A percentile compares a stretch with the other conserved stretches of the same genome.
Conservation (phyloP, 2,888 invertebrate genomes). For the Sympetrum striolatum region DNA sequence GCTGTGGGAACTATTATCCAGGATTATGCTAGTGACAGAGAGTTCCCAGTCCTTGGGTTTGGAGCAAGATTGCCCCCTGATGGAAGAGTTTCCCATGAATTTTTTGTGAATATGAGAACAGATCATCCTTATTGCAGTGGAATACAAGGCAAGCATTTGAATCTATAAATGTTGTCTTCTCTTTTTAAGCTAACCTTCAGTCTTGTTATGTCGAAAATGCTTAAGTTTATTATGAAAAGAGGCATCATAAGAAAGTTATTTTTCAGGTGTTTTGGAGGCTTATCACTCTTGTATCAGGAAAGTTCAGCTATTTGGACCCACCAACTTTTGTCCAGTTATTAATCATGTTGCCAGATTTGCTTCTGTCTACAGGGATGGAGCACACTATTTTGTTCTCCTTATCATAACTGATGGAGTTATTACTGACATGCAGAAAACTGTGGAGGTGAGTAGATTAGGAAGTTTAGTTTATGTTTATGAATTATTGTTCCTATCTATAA, state of each 20-base stretch:
- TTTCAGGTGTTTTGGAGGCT: slow-evolving; percentile 61
- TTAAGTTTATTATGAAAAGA: no score
- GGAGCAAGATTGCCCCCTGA: slow-evolving; percentile 61
- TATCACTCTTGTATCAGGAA: slow-evolving; percentile 61
- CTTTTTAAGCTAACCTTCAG: no score
- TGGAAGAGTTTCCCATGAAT: slow-evolving; percentile 59
- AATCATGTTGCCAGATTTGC: slow-evolving; percentile 63
- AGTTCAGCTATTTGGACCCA: slow-evolving; percentile 66
- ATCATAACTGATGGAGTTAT: slow-evolving; percentile 70
- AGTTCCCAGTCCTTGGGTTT: slow-evolving; percentile 60
- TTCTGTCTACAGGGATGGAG: slow-evolving; percentile 59
- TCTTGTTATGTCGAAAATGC: no score
- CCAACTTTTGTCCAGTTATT: slow-evolving; percentile 67
- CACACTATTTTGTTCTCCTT: slow-evolving; percentile 65
- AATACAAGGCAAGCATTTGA: slow-evolving; percentile 55
- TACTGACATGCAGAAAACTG: slow-evolving; percentile 65
- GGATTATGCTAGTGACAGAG: slow-evolving; percentile 63
- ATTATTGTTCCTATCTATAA: neutral
- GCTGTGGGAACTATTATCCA: slow-evolving; percentile 60
- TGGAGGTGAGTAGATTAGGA: slow-evolving; percentile 54
- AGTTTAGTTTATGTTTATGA: neutral
- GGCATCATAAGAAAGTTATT: slow-evolving; percentile 46
- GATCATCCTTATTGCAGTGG: slow-evolving; percentile 63
- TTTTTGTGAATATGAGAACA: slow-evolving; percentile 62
- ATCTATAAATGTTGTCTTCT: neutral